Evolutionary conservation across 1,140 invertebrate genomes (phyloP), one percentile per base, ranked within the genome.

Genomic region (Patella vulgata): DNA sequence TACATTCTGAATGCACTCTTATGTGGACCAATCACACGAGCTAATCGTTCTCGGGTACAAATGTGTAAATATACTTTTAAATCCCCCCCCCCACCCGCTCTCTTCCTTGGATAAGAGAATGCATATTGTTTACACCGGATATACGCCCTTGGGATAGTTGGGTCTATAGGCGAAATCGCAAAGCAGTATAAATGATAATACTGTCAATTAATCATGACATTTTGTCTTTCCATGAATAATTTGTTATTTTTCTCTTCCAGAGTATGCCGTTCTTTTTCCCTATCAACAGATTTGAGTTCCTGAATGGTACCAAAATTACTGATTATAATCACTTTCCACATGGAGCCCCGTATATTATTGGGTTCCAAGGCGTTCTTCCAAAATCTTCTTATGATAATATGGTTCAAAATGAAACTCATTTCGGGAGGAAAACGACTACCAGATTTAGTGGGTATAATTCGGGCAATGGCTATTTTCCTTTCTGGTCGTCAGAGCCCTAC

Each of bases 191-290:
- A n/a, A n/a, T n/a, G n/a, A n/a, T n/a, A n/a, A n/a, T n/a, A n/a
- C n/a, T n/a, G n/a, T n/a, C n/a, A n/a, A n/a, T n/a, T n/a, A n/a
- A n/a, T n/a, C n/a, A n/a, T n/a, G n/a, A n/a, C n/a, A n/a, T n/a
- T n/a, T n/a, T n/a, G n/a, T n/a, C n/a, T n/a, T n/a, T n/a, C n/a
- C n/a, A n/a, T n/a, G n/a, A n/a, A 39, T 0, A 3, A 9, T 23
- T 60, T 36, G 33, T 40, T 33, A 19, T 54, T 19, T 28, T 46
- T 1, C 59, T 43, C 46, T 50, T 64, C 47, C 64, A 73, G 61
- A 52, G 60, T 5, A 25, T 74, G 44, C 78, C 78, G 14, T 80
- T 78, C 63, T 66, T 56, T 44, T 80, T 74, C 58, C 78, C 78
- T 28, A 44, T 44, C 11, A 80, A 80, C 68, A 63, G 73, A 53